Percentiles rank a stretch among this genome's conserved stretches.
Conservation (phyloP, 2,888 invertebrate genomes). For the Oeneis ivallda region DNA sequence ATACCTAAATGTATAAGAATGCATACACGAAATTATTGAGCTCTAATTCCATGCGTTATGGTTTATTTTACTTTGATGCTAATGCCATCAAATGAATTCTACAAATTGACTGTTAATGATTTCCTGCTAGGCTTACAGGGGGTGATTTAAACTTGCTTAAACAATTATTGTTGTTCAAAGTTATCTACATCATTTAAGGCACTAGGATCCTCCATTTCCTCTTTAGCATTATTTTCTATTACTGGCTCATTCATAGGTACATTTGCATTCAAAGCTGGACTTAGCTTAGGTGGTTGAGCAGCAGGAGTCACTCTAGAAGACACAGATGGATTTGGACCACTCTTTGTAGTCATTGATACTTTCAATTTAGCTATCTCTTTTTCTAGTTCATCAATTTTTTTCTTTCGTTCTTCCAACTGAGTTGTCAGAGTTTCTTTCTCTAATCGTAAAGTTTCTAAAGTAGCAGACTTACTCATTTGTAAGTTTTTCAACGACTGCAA, state of each 20-base stretch:
- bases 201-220: slow-evolving; percentile 75
- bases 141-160: slow-evolving; percentile 31
- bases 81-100: too few relatives aligned
- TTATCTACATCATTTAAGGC: slow-evolving; percentile 66
- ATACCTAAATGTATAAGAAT: too few relatives aligned
- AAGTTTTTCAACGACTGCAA: slow-evolving; percentile 72
- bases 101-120: neutral
- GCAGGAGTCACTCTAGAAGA: slow-evolving; percentile 68
- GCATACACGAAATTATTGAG: too few relatives aligned
- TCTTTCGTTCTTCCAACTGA: slow-evolving; percentile 65
- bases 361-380: slow-evolving; percentile 66
- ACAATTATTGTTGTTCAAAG: slow-evolving; percentile 60
- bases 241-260: slow-evolving; percentile 67
- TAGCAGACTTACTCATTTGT: slow-evolving; percentile 71
- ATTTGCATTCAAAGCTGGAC: slow-evolving; percentile 61
- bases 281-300: slow-evolving; percentile 65
- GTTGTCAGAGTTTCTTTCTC: slow-evolving; percentile 70
- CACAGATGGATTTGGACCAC: slow-evolving; percentile 55
- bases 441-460: slow-evolving; percentile 69
- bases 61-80: too few relatives aligned
- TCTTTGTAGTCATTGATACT: slow-evolving; percentile 63
- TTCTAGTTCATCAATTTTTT: slow-evolving; percentile 67
- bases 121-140: neutral
- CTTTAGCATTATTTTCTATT: slow-evolving; percentile 74
- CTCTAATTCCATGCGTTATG: too few relatives aligned